Percentiles rank a stretch among this genome's conserved stretches.
These are phyloP conservation scores for Cephalopholis sonnerati DNA, from an alignment of 2,113 vertebrate genomes.

Conservation along the genomic window DNA sequence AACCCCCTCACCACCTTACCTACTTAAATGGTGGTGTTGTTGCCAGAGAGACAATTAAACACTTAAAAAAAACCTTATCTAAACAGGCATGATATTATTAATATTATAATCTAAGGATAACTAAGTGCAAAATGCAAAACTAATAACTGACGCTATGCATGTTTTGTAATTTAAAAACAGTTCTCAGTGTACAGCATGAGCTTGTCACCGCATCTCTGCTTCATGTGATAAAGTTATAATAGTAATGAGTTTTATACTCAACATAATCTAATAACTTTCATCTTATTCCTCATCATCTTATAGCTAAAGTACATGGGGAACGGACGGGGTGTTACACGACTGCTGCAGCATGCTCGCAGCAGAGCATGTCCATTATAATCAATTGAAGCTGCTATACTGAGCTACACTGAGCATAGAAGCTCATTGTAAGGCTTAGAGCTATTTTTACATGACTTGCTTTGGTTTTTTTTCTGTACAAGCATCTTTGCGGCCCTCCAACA, in stretches of 20 bases:
- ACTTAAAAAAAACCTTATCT: slow-evolving; percentile 15
- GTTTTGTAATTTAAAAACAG: slow-evolving; percentile 27
- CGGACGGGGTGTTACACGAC: too few species aligned
- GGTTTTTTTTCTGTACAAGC: too few species aligned
- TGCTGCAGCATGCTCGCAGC: too few species aligned
- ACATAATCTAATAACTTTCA: not conserved
- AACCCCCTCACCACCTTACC: slow-evolving; percentile 39
- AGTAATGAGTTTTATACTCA: slow-evolving; percentile 17
- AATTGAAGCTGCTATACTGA: too few species aligned
- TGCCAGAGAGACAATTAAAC: slow-evolving; percentile 18
- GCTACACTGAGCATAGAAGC: too few species aligned
- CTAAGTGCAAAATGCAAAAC: slow-evolving; percentile 15
- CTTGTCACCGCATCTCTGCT: not conserved
- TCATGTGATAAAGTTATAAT: not conserved
- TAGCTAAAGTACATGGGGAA: too few species aligned
- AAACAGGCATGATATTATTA: slow-evolving; percentile 10
- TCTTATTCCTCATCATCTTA: not conserved
- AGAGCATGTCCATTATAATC: too few species aligned
- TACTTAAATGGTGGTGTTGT: slow-evolving; percentile 51
- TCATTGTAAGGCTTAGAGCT: too few species aligned
- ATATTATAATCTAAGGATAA: not conserved
- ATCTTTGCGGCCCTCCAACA: too few species aligned
- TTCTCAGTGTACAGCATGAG: not conserved
- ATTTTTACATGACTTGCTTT: too few species aligned
- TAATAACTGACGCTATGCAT: slow-evolving; percentile 45